Base-by-base conservation (phyloP, 2,888 invertebrate species). In the Anoplius nigerrimus region DNA sequence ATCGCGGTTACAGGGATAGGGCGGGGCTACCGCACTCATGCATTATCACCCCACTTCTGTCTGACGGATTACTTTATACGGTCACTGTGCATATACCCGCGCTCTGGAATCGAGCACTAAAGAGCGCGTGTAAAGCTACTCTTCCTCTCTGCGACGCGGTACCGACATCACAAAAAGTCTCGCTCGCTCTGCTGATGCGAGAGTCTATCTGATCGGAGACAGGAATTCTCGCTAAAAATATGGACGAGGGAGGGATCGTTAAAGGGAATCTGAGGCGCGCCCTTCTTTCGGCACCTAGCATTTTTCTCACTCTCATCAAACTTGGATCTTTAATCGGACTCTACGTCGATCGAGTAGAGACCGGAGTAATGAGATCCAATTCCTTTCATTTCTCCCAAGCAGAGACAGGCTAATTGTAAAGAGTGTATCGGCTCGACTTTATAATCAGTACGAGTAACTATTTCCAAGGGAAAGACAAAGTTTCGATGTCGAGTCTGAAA, bases 1-100 rank as follows among this genome's bases (percentile, higher is more conserved):
- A 86, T 86, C 86, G 80, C 71, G 73, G 81, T 79, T 83, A 87
- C 86, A 85, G 86, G 86, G 85, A 84, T 86, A 85, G 85, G 87
- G 86, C 87, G 87, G 85, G 84, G 84, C 83, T 71, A 82, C 79
- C 76, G 83, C 81, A 81, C 84, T 83, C 82, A 81, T 83, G 81
- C 83, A 86, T 86, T 86, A 86, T 86, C 85, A 86, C 78, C 77
- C 80, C 79, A 80, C 83, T 82, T 82, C 81, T 79, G 79, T 77
- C 82, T 80, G 83, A 81, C 85, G 84, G 80, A 84, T 84, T 82
- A 83, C 77, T 83, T 82, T 80, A 83, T 83, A 77, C 77, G 71
- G 74, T 70, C 72, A 75, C 69, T 72, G 69, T 79, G 66, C 62
- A 63, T 62, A 62, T 60, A 65, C 43, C 51, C 22, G 45, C 34